Percentiles rank a stretch among this genome's conserved stretches.
phyloP scores from a whole-genome alignment of 2,888 invertebrate genomes.

The Stegana nigrithorax region DNA sequence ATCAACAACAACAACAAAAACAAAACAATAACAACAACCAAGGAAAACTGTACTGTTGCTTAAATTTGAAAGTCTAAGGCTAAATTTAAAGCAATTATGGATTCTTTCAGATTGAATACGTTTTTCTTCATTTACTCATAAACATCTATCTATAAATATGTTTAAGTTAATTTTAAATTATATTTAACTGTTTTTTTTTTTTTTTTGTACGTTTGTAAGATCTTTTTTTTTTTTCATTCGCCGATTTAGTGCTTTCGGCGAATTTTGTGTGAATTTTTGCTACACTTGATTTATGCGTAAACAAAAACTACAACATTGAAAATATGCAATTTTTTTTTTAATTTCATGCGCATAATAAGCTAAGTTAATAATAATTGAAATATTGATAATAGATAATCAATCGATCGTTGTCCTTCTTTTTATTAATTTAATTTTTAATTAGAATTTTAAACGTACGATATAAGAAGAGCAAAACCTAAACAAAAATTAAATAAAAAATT shows the following conservation, averaged over 20 bases:
- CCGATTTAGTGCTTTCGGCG: too few relatives aligned
- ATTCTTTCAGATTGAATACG: not conserved
- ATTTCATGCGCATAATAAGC: not conserved
- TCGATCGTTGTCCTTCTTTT: not conserved
- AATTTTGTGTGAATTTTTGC: too few relatives aligned
- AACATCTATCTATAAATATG: not conserved
- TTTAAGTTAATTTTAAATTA: not conserved
- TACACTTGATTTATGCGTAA: too few relatives aligned
- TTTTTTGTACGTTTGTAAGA: not conserved
- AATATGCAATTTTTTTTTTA: not conserved
- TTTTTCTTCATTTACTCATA: not conserved
- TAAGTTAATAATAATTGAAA: not conserved
- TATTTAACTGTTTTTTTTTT: not conserved
- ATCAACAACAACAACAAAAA: not conserved
- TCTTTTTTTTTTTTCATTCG: slow-evolving; percentile 1
- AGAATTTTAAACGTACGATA: not conserved
- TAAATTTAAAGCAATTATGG: too few relatives aligned
- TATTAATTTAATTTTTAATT: slow-evolving; percentile 7
- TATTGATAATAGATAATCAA: not conserved
- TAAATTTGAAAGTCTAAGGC: too few relatives aligned
- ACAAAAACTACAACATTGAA: too few relatives aligned
- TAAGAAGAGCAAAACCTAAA: not conserved
- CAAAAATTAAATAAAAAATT: slow-evolving; percentile 3
- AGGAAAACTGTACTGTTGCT: too few relatives aligned
- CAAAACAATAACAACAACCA: not conserved